Evolutionary conservation across 2,888 invertebrate genomes (phyloP), one percentile per base, ranked within the genome.

Genomic region (Philhelius pedissequus): DNA sequence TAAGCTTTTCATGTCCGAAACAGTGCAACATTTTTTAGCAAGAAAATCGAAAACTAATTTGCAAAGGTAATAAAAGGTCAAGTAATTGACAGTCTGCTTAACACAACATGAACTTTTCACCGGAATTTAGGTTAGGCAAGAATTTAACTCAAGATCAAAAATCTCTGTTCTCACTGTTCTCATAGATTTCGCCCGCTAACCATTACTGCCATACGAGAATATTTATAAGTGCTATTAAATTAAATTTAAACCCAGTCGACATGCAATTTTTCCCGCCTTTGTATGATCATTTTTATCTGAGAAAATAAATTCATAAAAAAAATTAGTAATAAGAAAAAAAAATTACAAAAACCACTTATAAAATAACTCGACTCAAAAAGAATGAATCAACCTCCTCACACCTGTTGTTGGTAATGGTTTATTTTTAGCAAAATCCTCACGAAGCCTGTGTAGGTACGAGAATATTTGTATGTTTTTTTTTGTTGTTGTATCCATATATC

Each of bases 321-420:
- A 48, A 48, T 48, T 25, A 48, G 32, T 13, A 20, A 56, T 3
- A 18, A 54, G 8, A 9, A 54, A 32, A 11, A 54, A 71, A 58
- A 58, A 45, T 6, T 4, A 4, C 13, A 30, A 54, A 40, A 75
- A 18, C 22, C 15, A 27, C 64, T 76, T 75, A 66, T 58, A 81
- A 81, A 69, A 64, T 30, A 45, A 62, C 77, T 13, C 52, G 60
- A 69, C 54, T 54, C n/a, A 69, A 40, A 27, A 60, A 40, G 69
- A 70, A 79, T 74, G 68, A 79, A 74, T 74, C 69, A 79, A 74
- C 79, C 62, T 48, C 56, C 83, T 74, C 78, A 79, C 83, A 83
- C 83, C 83, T 83, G 83, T 83, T 79, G 56, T 20, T 32, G 32
- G 13, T 35, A 32, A 56, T 66, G 74, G 35, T 78, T 83, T 83